phyloP scores from a whole-genome alignment of 2,888 invertebrate species.

The Rutpela maculata region DNA sequence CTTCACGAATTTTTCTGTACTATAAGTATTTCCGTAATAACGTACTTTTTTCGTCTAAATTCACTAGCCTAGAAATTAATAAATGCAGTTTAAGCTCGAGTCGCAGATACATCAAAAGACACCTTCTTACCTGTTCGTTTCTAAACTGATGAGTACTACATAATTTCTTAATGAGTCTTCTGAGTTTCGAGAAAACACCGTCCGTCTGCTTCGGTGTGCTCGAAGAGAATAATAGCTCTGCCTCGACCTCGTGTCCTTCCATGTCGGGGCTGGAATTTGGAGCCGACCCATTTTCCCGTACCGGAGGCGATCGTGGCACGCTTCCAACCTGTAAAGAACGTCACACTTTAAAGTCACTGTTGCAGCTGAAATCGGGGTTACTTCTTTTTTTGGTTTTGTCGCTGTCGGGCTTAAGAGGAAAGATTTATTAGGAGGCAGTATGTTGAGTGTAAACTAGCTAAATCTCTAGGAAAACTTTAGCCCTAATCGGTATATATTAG shows the following conservation, averaged over 20 bases:
- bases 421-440: neutral
- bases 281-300: conserved; percentile 67
- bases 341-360: neutral
- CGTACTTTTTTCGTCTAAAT: too few species aligned
- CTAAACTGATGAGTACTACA: conserved; percentile 87
- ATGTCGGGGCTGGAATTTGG: conserved; percentile 70
- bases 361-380: neutral
- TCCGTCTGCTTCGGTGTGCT: conserved; percentile 58
- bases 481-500: too few species aligned
- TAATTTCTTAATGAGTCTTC: conserved; percentile 71
- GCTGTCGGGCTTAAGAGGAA: neutral
- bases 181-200: conserved; percentile 65
- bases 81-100: neutral
- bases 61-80: too few species aligned
- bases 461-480: too few species aligned
- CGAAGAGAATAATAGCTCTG: conserved; percentile 66
- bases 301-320: conserved; percentile 66
- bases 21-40: too few species aligned
- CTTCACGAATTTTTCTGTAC: too few species aligned
- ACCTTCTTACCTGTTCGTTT: conserved; percentile 82
- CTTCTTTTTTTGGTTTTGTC: neutral
- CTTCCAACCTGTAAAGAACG: conserved; percentile 67
- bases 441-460: too few species aligned
- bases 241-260: conserved; percentile 68
- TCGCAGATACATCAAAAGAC: neutral